These are phyloP conservation scores for Epicauta chinensis DNA, from an alignment of 1,140 invertebrate species.

Conservation along the genomic window DNA sequence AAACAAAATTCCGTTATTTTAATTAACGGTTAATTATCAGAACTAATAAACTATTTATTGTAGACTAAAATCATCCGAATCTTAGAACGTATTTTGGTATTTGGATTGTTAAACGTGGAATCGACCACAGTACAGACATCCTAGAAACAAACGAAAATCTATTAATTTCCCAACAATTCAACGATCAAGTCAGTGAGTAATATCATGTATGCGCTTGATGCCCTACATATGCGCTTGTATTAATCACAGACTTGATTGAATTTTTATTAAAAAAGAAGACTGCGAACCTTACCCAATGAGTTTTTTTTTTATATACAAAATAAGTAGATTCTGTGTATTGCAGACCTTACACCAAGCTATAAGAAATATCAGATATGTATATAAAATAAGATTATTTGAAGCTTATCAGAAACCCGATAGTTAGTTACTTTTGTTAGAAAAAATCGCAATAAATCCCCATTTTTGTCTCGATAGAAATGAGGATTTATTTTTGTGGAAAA, in stretches of 20 bases:
- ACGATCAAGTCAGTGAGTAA: no score
- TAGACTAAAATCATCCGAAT: conserved; percentile 43
- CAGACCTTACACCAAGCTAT: conserved; percentile 33
- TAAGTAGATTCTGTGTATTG: no score
- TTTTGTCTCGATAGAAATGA: background rate
- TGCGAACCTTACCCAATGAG: no score
- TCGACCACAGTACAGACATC: conserved; percentile 67
- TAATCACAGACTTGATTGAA: no score
- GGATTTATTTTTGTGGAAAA: background rate
- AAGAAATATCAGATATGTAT: conserved; percentile 25
- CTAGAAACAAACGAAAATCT: conserved; percentile 45
- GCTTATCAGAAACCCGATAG: background rate
- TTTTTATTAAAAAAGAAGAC: no score
- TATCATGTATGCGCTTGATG: no score
- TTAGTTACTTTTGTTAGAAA: background rate
- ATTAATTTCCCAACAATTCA: conserved; percentile 9
- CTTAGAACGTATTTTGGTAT: conserved; percentile 71
- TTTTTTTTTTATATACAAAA: no score
- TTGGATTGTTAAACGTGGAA: conserved; percentile 68
- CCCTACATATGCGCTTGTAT: no score
- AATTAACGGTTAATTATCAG: conserved; percentile 1
- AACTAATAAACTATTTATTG: conserved; percentile 3
- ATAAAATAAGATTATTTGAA: conserved; percentile 12
- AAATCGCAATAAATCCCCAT: background rate
- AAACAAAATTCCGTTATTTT: background rate